Base-by-base conservation (phyloP, 2,888 invertebrate genomes). In the Synanthedon myopaeformis region DNA sequence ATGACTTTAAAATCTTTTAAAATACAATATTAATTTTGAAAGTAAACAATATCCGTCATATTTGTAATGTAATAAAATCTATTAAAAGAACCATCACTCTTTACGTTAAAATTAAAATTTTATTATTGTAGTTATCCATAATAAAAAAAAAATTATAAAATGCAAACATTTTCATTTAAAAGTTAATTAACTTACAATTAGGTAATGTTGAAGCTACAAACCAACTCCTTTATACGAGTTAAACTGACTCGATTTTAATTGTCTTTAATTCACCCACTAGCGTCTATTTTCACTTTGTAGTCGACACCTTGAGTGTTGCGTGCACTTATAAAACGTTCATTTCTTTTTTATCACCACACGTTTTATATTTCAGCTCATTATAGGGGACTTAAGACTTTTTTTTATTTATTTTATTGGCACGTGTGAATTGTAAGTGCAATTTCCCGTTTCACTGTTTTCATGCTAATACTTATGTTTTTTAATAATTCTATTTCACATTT, bases 321-420 rank as follows among this genome's bases (percentile, higher is more conserved):
- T 70, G 69, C 59, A 42, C 51, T 48, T 35, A 35, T 35, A 35
- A 35, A 50, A 52, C 53, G 51, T 57, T 50, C 55, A 58, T 55
- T 59, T 59, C 23, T 56, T 58, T 68, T 70, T 64, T 65, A 63
- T 58, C 53, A 58, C 54, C 35, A 45, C 51, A 53, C 53, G 55
- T 60, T 64, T 63, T 65, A 65, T 67, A 64, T 67, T 66, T 61
- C 58, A 65, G 61, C 63, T 71, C 67, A 67, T 71, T 67, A 70
- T 63, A 60, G 55, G 53, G 51, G 51, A 55, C 58, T 49, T 57
- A 56, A 58, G 57, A 61, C 54, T 52, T 51, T 54, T n/a, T 52
- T 53, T 52, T 53, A 56, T 55, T 54, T 53, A 51, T 10, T 54
- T 55, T 57, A 64, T 62, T 56, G 56, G 54, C 52, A 55, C 62